phyloP scores from a whole-genome alignment of 2,888 invertebrate genomes.

The Schizotus pectinicornis region DNA sequence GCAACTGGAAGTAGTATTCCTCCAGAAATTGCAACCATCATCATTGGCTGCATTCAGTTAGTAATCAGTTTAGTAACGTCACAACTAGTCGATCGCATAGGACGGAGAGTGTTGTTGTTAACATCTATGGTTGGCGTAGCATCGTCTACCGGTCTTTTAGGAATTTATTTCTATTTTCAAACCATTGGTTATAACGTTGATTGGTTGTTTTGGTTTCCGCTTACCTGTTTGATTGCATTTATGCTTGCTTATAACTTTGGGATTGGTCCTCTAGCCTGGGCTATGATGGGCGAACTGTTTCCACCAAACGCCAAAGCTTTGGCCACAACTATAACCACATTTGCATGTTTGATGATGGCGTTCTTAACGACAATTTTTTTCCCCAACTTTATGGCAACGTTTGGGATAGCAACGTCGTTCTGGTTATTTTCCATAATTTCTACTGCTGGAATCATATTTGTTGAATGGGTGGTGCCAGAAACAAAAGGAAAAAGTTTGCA shows the following conservation, averaged over 20 bases:
- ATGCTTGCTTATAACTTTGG: slow-evolving; percentile 73
- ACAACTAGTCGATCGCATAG: slow-evolving; percentile 60
- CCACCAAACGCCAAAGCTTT: slow-evolving; percentile 76
- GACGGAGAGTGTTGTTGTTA: slow-evolving; percentile 73
- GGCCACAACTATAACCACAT: slow-evolving; percentile 54
- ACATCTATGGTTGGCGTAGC: slow-evolving; percentile 71
- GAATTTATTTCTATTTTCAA: slow-evolving; percentile 38
- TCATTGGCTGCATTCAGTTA: slow-evolving; percentile 80
- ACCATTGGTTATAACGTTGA: slow-evolving; percentile 22
- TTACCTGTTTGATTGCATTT: slow-evolving; percentile 72
- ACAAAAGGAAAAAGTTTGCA: slow-evolving; percentile 33
- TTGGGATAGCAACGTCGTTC: slow-evolving; percentile 19
- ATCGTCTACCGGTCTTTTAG: slow-evolving; percentile 57
- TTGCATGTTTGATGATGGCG: slow-evolving; percentile 27
- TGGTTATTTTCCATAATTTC: slow-evolving; percentile 22
- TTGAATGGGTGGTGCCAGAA: slow-evolving; percentile 28
- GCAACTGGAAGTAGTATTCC: slow-evolving; percentile 71
- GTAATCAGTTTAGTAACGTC: slow-evolving; percentile 71
- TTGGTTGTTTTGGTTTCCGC: slow-evolving; percentile 69
- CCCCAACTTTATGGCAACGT: neutral
- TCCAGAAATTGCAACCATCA: slow-evolving; percentile 72
- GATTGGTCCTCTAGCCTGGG: slow-evolving; percentile 80
- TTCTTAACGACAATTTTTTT: slow-evolving; percentile 28
- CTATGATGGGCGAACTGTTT: slow-evolving; percentile 82
- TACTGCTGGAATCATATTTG: slow-evolving; percentile 17